Percentiles rank a stretch among this genome's conserved stretches.
Conservation (phyloP, 2,113 vertebrate genomes). For the Phalacrocorax pelagicus region DNA sequence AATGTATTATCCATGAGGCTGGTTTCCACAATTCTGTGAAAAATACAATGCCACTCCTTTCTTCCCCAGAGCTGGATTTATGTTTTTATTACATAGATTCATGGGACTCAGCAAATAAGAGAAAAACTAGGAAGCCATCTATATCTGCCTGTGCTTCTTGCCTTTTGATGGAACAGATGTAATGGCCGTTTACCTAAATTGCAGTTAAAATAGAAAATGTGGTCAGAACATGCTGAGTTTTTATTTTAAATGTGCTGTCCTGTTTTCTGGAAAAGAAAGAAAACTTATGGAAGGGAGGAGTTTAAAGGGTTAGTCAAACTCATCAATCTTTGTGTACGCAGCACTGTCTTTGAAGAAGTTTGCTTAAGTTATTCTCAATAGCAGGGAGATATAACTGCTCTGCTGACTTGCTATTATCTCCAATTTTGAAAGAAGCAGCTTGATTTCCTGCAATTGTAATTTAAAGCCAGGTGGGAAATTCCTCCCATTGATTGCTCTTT, state of each 20-base stretch:
- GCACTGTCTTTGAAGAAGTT: not conserved
- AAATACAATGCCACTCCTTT: not conserved
- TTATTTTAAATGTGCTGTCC: not conserved
- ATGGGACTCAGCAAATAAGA: not conserved
- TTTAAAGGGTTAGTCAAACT: not conserved
- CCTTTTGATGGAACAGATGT: not conserved
- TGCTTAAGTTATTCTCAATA: not conserved
- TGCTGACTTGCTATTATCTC: not conserved
- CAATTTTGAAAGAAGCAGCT: not conserved
- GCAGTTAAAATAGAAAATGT: not conserved
- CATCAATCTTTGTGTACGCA: not conserved
- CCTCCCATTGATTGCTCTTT: not conserved
- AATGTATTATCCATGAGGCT: not conserved
- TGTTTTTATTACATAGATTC: not conserved
- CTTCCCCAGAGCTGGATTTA: not conserved
- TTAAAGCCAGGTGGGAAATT: constrained; percentile 2
- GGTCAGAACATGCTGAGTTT: not conserved
- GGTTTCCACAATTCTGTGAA: not conserved
- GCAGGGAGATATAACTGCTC: not conserved
- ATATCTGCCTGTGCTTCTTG: not conserved
- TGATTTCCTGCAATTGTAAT: constrained; percentile 10
- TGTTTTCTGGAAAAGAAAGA: not conserved
- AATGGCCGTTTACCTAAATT: not conserved
- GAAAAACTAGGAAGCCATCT: not conserved
- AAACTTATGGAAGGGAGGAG: not conserved